phyloP scores from a whole-genome alignment of 2,113 vertebrate genomes.

The Hypomesus transpacificus region DNA sequence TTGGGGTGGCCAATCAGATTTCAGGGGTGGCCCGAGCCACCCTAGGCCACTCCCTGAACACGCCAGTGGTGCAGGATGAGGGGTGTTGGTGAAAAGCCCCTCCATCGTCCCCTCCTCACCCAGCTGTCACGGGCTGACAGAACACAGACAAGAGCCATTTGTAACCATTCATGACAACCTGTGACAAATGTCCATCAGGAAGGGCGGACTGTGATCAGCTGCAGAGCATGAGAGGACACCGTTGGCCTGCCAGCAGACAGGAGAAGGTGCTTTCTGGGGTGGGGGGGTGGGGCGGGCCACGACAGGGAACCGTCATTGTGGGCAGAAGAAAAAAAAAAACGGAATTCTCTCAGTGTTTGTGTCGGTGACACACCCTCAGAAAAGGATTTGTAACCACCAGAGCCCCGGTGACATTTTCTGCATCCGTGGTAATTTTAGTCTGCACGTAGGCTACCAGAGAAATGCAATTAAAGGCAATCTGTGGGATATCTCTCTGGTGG shows the following conservation, averaged over 20 bases:
- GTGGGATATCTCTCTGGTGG: constrained; percentile 30
- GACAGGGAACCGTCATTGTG: not conserved
- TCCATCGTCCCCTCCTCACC: constrained; percentile 47
- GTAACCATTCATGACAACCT: constrained; percentile 49
- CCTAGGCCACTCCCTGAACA: too few relatives aligned
- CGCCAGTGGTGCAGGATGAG: not conserved
- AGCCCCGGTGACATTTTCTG: constrained; percentile 29
- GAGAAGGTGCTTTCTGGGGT: not conserved
- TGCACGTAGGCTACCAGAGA: constrained; percentile 29
- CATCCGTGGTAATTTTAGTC: constrained; percentile 28
- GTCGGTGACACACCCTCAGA: too few relatives aligned
- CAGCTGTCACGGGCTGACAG: constrained; percentile 50
- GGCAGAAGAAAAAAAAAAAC: not conserved
- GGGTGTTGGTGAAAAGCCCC: constrained; percentile 20
- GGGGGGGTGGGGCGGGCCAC: not conserved
- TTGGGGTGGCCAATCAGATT: too few relatives aligned
- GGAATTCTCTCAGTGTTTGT: too few relatives aligned
- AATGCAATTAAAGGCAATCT: not conserved
- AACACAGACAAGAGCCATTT: constrained; percentile 49
- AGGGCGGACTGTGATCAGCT: constrained; percentile 47
- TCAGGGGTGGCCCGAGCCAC: too few relatives aligned
- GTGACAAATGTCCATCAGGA: constrained; percentile 51
- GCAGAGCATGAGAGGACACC: constrained; percentile 24
- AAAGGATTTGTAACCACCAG: too few relatives aligned
- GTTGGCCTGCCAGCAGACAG: not conserved